These are phyloP conservation scores for Enteromius mattozi DNA, from an alignment of 2,797 vertebrate species.

Conservation along the genomic window DNA sequence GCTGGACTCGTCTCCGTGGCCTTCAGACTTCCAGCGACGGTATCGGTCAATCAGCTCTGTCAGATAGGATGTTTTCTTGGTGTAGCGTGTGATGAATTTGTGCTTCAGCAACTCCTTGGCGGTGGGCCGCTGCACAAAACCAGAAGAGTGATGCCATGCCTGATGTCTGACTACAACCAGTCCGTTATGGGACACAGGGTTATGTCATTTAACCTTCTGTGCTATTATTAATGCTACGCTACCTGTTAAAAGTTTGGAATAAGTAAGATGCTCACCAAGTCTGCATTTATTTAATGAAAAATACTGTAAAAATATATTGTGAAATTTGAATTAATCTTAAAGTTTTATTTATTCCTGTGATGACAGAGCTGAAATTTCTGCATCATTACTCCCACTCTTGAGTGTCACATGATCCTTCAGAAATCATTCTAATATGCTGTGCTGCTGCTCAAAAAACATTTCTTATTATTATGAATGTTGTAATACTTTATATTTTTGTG, in stretches of 20 bases:
- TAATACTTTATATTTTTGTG: neutral
- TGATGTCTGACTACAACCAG: neutral
- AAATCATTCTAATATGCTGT: neutral
- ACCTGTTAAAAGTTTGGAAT: neutral
- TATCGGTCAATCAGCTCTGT: conserved; percentile 93
- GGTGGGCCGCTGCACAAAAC: conserved; percentile 80
- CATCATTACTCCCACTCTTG: neutral
- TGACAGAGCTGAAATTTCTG: neutral
- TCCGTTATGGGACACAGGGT: neutral
- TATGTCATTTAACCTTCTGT: neutral
- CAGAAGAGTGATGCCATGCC: conserved; percentile 6
- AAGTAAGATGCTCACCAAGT: neutral
- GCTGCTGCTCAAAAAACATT: neutral
- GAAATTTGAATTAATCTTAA: too few relatives aligned
- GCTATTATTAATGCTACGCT: neutral
- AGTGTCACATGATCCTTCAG: neutral
- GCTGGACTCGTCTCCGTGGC: conserved; percentile 95
- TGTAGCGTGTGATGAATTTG: conserved; percentile 89
- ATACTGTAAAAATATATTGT: neutral
- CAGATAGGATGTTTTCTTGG: conserved; percentile 89
- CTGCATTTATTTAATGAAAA: neutral
- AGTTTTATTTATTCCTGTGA: too few relatives aligned
- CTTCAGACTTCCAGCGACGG: conserved; percentile 97
- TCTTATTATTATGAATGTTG: neutral
- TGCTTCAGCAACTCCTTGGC: conserved; percentile 88